Conservation (phyloP, 2,113 vertebrate species). For the Pelmatolapia mariae region DNA sequence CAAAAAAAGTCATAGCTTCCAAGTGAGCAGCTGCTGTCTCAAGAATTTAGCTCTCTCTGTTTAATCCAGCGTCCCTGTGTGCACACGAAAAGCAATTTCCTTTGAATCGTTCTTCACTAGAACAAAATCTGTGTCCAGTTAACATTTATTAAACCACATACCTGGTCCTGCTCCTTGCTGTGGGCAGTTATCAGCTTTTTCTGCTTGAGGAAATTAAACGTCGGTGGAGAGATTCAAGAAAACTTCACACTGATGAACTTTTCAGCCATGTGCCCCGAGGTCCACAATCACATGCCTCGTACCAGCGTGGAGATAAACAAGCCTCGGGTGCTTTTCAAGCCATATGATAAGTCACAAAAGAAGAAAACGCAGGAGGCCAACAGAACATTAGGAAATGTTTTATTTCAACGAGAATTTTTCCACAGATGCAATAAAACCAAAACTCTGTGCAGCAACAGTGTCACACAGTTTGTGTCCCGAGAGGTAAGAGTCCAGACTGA, state of each 20-base stretch:
- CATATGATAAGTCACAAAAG: background rate
- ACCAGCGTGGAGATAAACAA: background rate
- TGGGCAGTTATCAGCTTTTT: background rate
- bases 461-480: background rate
- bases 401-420: slow-evolving; percentile 27
- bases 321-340: background rate
- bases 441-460: background rate
- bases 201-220: background rate
- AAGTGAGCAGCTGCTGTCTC: background rate
- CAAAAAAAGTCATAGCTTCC: background rate
- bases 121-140: background rate
- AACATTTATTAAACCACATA: background rate
- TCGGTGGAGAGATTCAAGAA: background rate
- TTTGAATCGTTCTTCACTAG: background rate
- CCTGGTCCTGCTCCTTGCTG: background rate
- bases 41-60: background rate
- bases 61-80: background rate
- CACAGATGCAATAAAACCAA: background rate
- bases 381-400: slow-evolving; percentile 31
- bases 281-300: background rate
- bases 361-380: background rate
- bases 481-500: background rate
- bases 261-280: background rate
- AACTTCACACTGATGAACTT: background rate
- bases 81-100: background rate